Percentiles rank a stretch among this genome's conserved stretches.
Evolutionary conservation across 2,113 vertebrate species (phyloP).

Genomic region (Podiceps cristatus): DNA sequence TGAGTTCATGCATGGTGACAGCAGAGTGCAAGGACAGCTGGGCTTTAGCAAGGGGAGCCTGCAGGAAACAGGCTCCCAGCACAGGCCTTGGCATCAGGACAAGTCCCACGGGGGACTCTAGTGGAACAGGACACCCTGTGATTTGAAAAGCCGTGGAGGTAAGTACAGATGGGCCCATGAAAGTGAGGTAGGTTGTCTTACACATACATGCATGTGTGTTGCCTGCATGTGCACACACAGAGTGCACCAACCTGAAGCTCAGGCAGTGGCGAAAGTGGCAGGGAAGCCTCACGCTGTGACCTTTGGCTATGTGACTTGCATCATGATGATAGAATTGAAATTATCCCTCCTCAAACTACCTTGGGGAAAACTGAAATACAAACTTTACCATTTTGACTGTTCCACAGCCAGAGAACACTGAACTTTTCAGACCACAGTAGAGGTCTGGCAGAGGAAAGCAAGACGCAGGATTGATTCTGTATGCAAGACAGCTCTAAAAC

Average conservation of each 20-base stretch:
- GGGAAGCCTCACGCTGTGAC: not conserved
- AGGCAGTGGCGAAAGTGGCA: accelerated
- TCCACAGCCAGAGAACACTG: not conserved
- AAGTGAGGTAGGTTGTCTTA: not conserved
- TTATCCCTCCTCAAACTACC: accelerated
- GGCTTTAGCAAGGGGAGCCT: not conserved
- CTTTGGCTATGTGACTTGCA: not conserved
- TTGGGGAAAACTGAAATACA: not conserved
- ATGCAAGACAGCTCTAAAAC: not conserved
- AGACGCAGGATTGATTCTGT: not conserved
- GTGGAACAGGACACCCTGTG: not conserved
- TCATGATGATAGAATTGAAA: not conserved
- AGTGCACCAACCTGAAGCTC: not conserved
- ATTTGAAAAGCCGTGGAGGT: not conserved
- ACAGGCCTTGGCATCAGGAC: not conserved
- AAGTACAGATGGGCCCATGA: not conserved
- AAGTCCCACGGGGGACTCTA: not conserved
- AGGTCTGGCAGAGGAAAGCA: not conserved
- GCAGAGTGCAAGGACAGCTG: not conserved
- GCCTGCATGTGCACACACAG: accelerated
- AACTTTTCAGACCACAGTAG: not conserved
- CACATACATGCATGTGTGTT: not conserved
- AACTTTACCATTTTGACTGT: not conserved
- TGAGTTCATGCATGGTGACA: accelerated
- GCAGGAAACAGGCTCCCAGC: not conserved